These are phyloP conservation scores for Ctenopoma multispine DNA, from an alignment of 2,797 vertebrate species.

Conservation along the genomic window DNA sequence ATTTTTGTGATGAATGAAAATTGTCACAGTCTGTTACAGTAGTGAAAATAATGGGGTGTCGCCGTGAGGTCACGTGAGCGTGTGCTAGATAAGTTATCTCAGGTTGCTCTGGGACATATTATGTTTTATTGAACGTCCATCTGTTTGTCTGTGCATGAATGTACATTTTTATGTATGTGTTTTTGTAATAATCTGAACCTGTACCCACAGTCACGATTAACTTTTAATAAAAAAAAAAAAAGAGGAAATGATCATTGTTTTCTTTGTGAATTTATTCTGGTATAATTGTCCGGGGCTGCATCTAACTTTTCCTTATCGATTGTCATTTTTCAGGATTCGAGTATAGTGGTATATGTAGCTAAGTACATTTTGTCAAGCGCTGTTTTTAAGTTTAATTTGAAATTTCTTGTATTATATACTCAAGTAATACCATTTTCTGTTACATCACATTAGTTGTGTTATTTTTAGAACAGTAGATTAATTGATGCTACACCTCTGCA, in stretches of 20 bases:
- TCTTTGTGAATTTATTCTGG: background rate
- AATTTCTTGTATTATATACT: background rate
- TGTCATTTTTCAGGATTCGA: background rate
- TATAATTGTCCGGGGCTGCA: background rate
- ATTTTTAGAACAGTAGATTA: background rate
- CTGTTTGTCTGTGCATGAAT: slow-evolving; percentile 50
- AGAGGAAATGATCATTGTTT: background rate
- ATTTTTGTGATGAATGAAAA: slow-evolving; percentile 18
- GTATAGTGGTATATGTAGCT: too few species aligned
- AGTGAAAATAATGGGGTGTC: slow-evolving; percentile 8
- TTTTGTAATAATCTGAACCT: slow-evolving; percentile 51
- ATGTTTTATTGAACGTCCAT: slow-evolving; percentile 36
- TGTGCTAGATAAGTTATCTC: slow-evolving; percentile 57
- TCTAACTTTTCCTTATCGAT: too few species aligned
- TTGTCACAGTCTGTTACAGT: background rate
- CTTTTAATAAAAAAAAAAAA: slow-evolving; percentile 52
- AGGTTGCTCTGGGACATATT: slow-evolving; percentile 34
- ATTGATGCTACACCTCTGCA: background rate
- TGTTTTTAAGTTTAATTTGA: background rate
- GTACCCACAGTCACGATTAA: background rate
- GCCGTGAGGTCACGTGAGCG: slow-evolving; percentile 8
- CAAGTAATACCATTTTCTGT: background rate
- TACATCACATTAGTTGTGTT: too few species aligned
- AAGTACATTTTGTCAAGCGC: background rate
- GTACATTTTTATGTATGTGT: slow-evolving; percentile 35